These are phyloP conservation scores for human (Homo sapiens) DNA, from an alignment of 2,113 vertebrate genomes.

Conservation along the genomic window DNA sequence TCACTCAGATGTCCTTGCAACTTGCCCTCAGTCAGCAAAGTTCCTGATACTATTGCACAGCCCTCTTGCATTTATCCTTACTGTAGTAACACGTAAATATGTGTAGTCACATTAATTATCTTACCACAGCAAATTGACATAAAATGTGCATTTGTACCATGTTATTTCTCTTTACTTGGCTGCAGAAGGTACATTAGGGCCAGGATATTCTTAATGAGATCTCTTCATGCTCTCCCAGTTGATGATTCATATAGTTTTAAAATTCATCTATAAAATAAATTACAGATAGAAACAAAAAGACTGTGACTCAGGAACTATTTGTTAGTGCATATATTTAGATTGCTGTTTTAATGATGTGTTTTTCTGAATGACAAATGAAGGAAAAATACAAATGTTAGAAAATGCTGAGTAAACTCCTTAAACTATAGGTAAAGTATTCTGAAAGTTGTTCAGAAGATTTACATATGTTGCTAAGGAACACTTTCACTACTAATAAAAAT, in stretches of 20 bases:
- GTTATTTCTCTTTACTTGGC: background rate
- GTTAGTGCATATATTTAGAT: background rate
- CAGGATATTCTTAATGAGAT: background rate
- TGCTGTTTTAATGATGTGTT: background rate
- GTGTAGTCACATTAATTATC: background rate
- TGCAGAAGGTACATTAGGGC: background rate
- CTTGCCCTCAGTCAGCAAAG: background rate
- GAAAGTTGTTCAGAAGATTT: background rate
- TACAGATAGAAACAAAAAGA: background rate
- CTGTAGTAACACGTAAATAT: background rate
- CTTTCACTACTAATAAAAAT: constrained; percentile 4
- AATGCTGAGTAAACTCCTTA: background rate
- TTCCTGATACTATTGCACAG: background rate
- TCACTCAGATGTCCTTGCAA: background rate
- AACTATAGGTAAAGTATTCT: background rate
- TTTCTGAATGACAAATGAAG: background rate
- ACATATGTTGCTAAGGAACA: background rate
- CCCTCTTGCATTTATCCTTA: background rate
- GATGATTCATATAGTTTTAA: background rate
- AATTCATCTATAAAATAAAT: background rate
- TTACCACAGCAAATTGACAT: background rate
- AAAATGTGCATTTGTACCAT: background rate
- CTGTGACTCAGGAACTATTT: background rate
- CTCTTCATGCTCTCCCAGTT: background rate
- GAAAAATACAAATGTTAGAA: background rate